Percentiles rank a stretch among this genome's conserved stretches.
Evolutionary conservation across 2,888 invertebrate species (phyloP).

Genomic region (Frankliniella fusca): DNA sequence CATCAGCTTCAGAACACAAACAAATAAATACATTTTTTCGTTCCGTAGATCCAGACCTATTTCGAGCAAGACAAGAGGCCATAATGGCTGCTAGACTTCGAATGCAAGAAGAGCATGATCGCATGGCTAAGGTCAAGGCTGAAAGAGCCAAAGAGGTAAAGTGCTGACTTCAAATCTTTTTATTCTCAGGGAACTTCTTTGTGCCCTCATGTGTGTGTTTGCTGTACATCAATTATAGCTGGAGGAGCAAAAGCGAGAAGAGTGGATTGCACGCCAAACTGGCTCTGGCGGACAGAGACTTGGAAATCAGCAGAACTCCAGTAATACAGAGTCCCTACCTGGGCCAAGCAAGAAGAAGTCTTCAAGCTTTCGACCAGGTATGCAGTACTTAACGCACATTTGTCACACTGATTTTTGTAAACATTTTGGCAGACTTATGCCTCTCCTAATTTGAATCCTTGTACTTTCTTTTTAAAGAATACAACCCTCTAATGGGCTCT

Average conservation of each 20-base stretch:
- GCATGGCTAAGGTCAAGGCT: not conserved
- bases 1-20: not conserved
- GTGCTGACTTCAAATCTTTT: not conserved
- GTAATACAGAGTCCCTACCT: not conserved
- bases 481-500: not conserved
- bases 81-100: not conserved
- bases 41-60: not conserved
- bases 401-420: too few species aligned
- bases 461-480: not conserved
- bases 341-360: constrained; percentile 2
- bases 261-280: not conserved
- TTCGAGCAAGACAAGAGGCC: not conserved
- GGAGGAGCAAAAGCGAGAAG: not conserved
- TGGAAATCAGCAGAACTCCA: not conserved
- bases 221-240: not conserved
- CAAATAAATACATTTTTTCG: not conserved
- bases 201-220: not conserved
- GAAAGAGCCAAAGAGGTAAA: not conserved
- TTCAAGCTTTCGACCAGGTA: not conserved
- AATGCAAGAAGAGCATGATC: constrained; percentile 1
- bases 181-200: not conserved
- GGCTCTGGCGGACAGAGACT: not conserved
- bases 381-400: too few species aligned
- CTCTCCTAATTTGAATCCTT: not conserved
- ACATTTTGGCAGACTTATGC: too few species aligned